A percentile compares a stretch with the other conserved stretches of the same genome.
These are phyloP conservation scores for Scaptodrosophila lebanonensis DNA, from an alignment of 1,140 invertebrate genomes.

Conservation along the genomic window DNA sequence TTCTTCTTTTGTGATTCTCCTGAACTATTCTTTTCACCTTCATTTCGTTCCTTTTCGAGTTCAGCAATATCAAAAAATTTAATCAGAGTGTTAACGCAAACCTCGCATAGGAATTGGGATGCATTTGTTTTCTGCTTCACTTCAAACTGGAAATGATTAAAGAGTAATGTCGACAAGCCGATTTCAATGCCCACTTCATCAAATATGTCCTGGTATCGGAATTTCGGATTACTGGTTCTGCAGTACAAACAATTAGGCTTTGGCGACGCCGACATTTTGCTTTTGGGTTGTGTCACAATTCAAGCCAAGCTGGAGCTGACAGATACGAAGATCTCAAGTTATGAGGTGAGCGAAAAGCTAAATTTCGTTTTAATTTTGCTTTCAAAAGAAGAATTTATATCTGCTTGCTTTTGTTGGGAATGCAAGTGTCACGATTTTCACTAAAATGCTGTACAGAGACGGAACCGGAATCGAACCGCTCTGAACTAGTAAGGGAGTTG, in stretches of 20 bases:
- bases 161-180: constrained; percentile 38
- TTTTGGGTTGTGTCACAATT: constrained; percentile 46
- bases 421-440: too few relatives aligned
- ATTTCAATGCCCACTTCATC: constrained; percentile 63
- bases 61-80: constrained; percentile 62
- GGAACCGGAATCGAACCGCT: too few relatives aligned
- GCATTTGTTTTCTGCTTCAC: constrained; percentile 22
- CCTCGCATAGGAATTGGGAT: constrained; percentile 44
- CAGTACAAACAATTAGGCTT: constrained; percentile 61
- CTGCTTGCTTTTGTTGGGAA: too few relatives aligned
- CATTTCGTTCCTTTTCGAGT: constrained; percentile 37
- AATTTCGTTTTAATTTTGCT: too few relatives aligned
- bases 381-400: too few relatives aligned
- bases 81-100: constrained; percentile 53
- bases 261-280: constrained; percentile 58
- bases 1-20: not conserved
- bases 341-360: not conserved
- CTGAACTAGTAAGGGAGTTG: too few relatives aligned
- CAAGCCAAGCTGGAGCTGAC: constrained; percentile 27
- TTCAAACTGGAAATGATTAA: constrained; percentile 43
- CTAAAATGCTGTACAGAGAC: too few relatives aligned
- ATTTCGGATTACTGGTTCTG: constrained; percentile 44
- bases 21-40: too few relatives aligned
- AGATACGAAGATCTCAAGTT: constrained; percentile 31
- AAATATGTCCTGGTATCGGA: constrained; percentile 58